Percentiles rank a stretch among this genome's conserved stretches.
These are phyloP conservation scores for Tetramorium bicarinatum DNA, from an alignment of 2,888 invertebrate genomes.

Conservation along the genomic window DNA sequence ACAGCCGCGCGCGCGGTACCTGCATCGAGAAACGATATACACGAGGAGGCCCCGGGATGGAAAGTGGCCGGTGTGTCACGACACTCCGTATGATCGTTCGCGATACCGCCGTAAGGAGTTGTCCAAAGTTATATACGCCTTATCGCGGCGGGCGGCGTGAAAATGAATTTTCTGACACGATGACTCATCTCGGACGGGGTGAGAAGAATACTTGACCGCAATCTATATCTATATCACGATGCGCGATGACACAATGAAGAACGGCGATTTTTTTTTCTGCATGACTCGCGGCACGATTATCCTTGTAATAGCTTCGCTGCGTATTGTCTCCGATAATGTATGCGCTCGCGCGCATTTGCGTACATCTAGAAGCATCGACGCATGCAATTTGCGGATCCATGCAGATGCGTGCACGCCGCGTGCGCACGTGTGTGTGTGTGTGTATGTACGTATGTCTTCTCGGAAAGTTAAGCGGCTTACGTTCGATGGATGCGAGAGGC, in stretches of 20 bases:
- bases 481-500: slow-evolving; percentile 15
- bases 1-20: slow-evolving; percentile 23
- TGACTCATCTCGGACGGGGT: not conserved
- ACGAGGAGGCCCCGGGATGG: slow-evolving; percentile 44
- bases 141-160: not conserved
- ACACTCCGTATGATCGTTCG: slow-evolving; percentile 10
- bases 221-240: slow-evolving; percentile 19
- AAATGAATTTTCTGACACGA: slow-evolving; percentile 26
- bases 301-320: slow-evolving; percentile 9
- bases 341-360: slow-evolving; percentile 44
- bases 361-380: slow-evolving; percentile 30
- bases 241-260: slow-evolving; percentile 22
- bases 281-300: slow-evolving; percentile 9
- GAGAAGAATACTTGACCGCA: slow-evolving; percentile 18
- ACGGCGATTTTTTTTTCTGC: not conserved
- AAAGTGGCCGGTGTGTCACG: slow-evolving; percentile 33
- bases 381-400: not conserved
- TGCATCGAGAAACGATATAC: slow-evolving; percentile 41
- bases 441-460: not conserved
- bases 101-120: not conserved
- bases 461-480: slow-evolving; percentile 43
- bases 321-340: slow-evolving; percentile 41
- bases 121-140: not conserved
- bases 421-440: not conserved
- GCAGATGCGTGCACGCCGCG: not conserved